phyloP scores from a whole-genome alignment of 2,888 invertebrate genomes.

The Nymphalis urticae region DNA sequence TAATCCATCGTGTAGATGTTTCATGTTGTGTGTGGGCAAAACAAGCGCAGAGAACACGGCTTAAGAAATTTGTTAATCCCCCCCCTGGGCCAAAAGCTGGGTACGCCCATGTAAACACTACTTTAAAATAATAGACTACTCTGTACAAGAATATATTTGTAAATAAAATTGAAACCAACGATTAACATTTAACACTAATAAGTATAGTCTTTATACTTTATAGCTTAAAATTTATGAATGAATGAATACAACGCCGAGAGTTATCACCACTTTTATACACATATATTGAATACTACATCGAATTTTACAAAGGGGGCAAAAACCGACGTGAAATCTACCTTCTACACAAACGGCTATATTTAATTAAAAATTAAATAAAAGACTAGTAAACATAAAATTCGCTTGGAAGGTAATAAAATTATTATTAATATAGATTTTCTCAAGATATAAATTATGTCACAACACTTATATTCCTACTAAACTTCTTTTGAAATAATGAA shows the following conservation, averaged over 20 bases:
- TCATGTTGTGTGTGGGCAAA: too few relatives aligned
- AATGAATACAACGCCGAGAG: not conserved
- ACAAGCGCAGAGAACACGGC: too few relatives aligned
- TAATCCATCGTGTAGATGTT: too few relatives aligned
- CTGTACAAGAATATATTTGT: conserved; percentile 8
- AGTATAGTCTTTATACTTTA: not conserved
- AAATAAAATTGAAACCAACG: not conserved
- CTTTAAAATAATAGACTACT: not conserved
- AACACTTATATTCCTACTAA: conserved; percentile 2
- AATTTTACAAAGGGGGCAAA: not conserved
- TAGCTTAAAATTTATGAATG: not conserved
- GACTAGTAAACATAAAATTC: conserved; percentile 6
- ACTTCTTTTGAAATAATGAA: too few relatives aligned
- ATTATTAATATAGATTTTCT: not conserved
- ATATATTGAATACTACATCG: not conserved
- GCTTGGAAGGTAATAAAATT: not conserved
- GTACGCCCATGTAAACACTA: not conserved
- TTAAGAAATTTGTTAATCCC: too few relatives aligned
- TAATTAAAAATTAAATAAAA: conserved; percentile 6
- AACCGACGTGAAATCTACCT: not conserved
- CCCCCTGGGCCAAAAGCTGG: too few relatives aligned
- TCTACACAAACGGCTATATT: not conserved
- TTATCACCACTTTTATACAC: conserved; percentile 2
- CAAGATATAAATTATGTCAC: conserved; percentile 5
- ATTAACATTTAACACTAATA: not conserved